phyloP scores from a whole-genome alignment of 2,113 vertebrate genomes.

The Saguinus imperator region DNA sequence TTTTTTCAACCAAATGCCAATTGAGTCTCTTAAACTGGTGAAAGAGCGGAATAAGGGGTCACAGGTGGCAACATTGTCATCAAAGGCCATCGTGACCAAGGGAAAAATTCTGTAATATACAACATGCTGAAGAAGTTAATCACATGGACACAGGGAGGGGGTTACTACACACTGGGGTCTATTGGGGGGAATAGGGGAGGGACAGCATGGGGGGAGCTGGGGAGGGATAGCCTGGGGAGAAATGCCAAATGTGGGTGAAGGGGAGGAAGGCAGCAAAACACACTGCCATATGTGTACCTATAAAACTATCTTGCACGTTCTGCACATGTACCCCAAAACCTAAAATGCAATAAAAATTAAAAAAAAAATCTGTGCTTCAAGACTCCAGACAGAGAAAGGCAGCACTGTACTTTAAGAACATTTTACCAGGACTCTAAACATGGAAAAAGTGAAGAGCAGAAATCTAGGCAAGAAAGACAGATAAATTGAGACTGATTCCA shows the following conservation, averaged over 20 bases:
- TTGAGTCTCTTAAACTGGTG: neutral
- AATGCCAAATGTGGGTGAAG: too few relatives aligned
- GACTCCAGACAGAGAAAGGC: neutral
- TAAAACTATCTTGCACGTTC: too few relatives aligned
- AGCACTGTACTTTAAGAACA: neutral
- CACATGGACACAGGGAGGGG: too few relatives aligned
- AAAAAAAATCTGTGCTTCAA: neutral
- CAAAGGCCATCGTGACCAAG: neutral
- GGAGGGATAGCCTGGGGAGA: too few relatives aligned
- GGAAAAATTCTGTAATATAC: neutral
- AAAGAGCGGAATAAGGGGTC: neutral
- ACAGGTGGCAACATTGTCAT: neutral
- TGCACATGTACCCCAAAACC: too few relatives aligned
- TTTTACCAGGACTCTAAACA: neutral
- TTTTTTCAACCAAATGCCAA: neutral
- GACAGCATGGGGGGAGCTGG: too few relatives aligned
- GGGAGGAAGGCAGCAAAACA: too few relatives aligned
- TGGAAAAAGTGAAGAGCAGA: neutral
- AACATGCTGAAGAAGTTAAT: neutral
- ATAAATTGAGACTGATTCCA: neutral
- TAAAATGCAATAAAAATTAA: too few relatives aligned
- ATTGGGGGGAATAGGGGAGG: too few relatives aligned
- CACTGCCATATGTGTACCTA: too few relatives aligned
- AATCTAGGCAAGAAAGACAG: neutral
- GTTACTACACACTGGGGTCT: too few relatives aligned